A percentile compares a stretch with the other conserved stretches of the same genome.
phyloP scores from a whole-genome alignment of 2,888 invertebrate genomes.

The Leptura quadrifasciata region DNA sequence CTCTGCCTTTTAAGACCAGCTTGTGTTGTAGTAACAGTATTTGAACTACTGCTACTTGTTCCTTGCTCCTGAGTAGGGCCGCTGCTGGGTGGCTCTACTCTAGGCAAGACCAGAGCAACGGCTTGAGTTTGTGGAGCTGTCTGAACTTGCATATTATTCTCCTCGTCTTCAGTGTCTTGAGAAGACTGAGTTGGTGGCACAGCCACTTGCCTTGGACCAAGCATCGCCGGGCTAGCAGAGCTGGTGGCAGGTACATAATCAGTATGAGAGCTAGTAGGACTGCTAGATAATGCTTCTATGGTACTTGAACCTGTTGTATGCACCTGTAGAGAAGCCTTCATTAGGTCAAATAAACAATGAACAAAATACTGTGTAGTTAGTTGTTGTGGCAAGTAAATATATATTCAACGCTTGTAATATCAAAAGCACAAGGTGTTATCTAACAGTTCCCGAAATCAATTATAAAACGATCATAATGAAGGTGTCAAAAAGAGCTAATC shows the following conservation, averaged over 20 bases:
- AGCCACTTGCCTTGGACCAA: conserved; percentile 78
- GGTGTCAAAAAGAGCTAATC: no score
- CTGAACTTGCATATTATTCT: conserved; percentile 63
- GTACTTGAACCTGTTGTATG: conserved; percentile 75
- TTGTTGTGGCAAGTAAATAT: not conserved
- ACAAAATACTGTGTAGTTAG: not conserved
- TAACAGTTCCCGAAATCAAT: no score
- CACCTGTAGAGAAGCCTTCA: conserved; percentile 64
- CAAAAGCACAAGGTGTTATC: no score
- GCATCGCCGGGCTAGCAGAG: conserved; percentile 77
- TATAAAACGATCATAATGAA: no score
- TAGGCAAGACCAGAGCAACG: conserved; percentile 83
- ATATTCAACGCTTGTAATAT: no score
- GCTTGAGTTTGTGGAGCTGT: conserved; percentile 77
- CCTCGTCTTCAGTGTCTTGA: conserved; percentile 77
- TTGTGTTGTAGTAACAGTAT: conserved; percentile 82
- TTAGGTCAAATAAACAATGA: not conserved
- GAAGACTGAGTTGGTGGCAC: conserved; percentile 80
- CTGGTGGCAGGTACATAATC: conserved; percentile 92
- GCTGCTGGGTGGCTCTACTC: conserved; percentile 80
- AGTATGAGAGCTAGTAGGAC: conserved; percentile 85
- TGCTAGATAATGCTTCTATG: conserved; percentile 78
- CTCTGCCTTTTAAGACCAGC: conserved; percentile 79
- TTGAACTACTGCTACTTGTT: conserved; percentile 75
- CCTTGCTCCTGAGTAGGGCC: conserved; percentile 71